These are phyloP conservation scores for Celastrina argiolus DNA, from an alignment of 2,888 invertebrate species.

Conservation along the genomic window DNA sequence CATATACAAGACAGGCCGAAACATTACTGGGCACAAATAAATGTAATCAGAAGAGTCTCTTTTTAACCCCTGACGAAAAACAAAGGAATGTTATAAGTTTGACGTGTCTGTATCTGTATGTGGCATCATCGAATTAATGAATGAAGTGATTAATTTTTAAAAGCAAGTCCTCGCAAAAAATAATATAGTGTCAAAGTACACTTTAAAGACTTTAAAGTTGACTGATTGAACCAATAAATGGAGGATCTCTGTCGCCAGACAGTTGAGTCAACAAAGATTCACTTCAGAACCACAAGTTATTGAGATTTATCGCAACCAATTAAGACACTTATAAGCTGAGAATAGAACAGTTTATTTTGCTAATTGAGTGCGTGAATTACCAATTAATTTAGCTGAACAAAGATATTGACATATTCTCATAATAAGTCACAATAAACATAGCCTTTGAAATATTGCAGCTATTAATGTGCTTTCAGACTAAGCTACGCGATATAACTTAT, in stretches of 20 bases:
- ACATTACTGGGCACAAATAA: no score
- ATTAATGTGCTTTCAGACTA: no score
- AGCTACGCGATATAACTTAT: no score
- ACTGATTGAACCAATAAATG: not conserved
- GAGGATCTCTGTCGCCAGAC: not conserved
- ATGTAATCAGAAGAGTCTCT: no score
- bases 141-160: no score
- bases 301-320: slow-evolving; percentile 21
- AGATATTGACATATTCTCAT: slow-evolving; percentile 8
- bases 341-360: slow-evolving; percentile 20
- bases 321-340: slow-evolving; percentile 19
- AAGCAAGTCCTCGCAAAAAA: no score
- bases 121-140: no score
- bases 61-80: no score
- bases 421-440: slow-evolving; percentile 1
- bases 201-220: not conserved
- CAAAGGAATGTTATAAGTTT: no score
- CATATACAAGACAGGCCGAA: no score
- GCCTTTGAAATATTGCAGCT: not conserved
- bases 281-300: not conserved
- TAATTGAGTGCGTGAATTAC: slow-evolving; percentile 33
- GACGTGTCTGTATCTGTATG: no score
- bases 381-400: slow-evolving; percentile 24
- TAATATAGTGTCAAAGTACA: no score
- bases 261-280: not conserved